Evolutionary conservation across 1,140 invertebrate genomes (phyloP), one percentile per base, ranked within the genome.

Genomic region (Euwallacea fornicatus): DNA sequence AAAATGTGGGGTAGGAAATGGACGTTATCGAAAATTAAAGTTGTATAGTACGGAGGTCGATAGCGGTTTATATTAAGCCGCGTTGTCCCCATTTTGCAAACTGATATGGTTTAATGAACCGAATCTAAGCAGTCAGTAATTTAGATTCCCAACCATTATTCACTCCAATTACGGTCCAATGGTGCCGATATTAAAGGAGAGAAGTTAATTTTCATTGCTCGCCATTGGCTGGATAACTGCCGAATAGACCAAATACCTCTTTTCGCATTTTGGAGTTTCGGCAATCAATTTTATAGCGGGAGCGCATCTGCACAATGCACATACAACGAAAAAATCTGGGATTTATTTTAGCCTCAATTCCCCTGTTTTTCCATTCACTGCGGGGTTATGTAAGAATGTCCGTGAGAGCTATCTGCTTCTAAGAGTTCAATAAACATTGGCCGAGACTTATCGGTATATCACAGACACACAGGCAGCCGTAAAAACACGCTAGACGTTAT

Each of bases 91-190:
- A 64, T 33, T 66, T 66, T 66, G 42, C 15, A 10, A 66, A 56
- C 47, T 66, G 64, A 66, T 66, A 66, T 66, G 50, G 64, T 66
- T 66, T 66, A 66, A 66, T 66, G 64, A 66, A 53, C 53, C 64
- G 53, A 66, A 66, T 56, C 64, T 66, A 66, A 66, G 64, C 64
- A 66, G 50, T 66, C 64, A 55, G 53, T 66, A 66, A 66, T 66
- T 56, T 56, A 50, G 41, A 66, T 66, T 50, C 53, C 6, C 41
- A 56, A 56, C 46, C 64, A 66, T 66, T 66, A 66, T 66, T 66
- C 64, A 66, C 15, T 56, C 53, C n/a, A 66, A 56, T 66, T 66
- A 56, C 15, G 42, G 64, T 8, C 53, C 53, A 53, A 66, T 66
- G 42, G 11, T 33, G 50, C 41, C 64, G 64, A 56, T 66, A 66